These are phyloP conservation scores for Cecropterus lyciades DNA, from an alignment of 1,140 invertebrate species.

Conservation along the genomic window DNA sequence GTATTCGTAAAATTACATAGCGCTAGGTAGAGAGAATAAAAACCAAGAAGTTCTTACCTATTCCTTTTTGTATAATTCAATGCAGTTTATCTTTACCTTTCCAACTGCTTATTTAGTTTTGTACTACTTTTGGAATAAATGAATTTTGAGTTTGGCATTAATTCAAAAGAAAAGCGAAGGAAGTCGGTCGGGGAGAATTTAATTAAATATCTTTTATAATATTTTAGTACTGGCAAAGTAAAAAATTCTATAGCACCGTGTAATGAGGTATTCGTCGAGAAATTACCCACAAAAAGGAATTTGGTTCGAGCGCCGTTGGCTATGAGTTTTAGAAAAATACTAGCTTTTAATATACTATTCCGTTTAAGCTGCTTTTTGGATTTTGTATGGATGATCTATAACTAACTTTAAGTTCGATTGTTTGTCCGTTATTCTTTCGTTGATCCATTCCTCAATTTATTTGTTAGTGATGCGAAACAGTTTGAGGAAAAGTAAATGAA, in stretches of 20 bases:
- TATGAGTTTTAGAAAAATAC: constrained; percentile 13
- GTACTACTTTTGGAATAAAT: constrained; percentile 2
- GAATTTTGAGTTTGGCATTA: constrained; percentile 11
- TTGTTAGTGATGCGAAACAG: too few species aligned
- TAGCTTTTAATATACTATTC: constrained; percentile 2
- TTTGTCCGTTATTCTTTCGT: too few species aligned
- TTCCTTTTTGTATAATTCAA: neutral
- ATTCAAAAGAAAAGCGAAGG: constrained; percentile 1
- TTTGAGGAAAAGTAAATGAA: too few species aligned
- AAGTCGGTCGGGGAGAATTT: constrained; percentile 2
- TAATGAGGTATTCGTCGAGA: constrained; percentile 25
- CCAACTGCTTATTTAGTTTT: constrained; percentile 6
- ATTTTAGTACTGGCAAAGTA: constrained; percentile 10
- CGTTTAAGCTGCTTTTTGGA: neutral
- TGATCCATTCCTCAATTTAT: too few species aligned
- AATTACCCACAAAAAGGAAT: constrained; percentile 23
- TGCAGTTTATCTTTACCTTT: neutral
- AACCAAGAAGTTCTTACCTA: constrained; percentile 12
- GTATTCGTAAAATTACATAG: too few species aligned
- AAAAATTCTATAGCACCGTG: constrained; percentile 14
- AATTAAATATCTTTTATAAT: constrained; percentile 19
- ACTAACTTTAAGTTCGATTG: too few species aligned
- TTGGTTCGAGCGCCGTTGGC: constrained; percentile 1
- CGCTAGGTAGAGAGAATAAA: too few species aligned
- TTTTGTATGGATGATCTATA: too few species aligned